Percentiles rank a stretch among this genome's conserved stretches.
Evolutionary conservation across 2,113 vertebrate species (phyloP).

Genomic region (Serinus canaria): DNA sequence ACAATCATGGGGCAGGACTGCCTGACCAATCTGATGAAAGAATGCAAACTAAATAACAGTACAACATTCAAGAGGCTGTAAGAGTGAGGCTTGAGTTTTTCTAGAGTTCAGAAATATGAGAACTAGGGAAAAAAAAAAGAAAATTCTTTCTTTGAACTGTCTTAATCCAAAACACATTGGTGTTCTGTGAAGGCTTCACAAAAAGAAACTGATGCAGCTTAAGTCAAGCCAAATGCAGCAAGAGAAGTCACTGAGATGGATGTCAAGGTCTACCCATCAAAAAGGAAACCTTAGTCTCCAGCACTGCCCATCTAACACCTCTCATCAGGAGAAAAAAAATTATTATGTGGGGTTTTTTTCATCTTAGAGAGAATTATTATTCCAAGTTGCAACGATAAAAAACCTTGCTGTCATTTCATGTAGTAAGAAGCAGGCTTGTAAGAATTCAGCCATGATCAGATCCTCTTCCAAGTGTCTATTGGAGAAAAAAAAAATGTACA

Average conservation of each 20-base stretch:
- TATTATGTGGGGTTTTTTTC: accelerated
- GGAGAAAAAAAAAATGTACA: background rate
- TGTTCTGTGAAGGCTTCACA: background rate
- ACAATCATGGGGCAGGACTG: background rate
- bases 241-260: background rate
- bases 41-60: background rate
- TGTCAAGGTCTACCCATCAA: background rate
- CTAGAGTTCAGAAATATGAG: background rate
- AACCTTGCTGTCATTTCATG: background rate
- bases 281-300: background rate
- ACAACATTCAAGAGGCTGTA: background rate
- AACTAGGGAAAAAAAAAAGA: background rate
- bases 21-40: background rate
- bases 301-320: background rate
- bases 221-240: background rate
- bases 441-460: background rate
- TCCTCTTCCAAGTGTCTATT: background rate
- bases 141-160: background rate
- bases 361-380: background rate
- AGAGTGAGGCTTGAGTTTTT: background rate
- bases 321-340: background rate
- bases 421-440: background rate
- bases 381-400: background rate
- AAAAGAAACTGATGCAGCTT: background rate
- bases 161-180: constrained; percentile 2